A percentile compares a stretch with the other conserved stretches of the same genome.
Evolutionary conservation across 2,113 vertebrate genomes (phyloP).

Genomic region (Collichthys lucidus): DNA sequence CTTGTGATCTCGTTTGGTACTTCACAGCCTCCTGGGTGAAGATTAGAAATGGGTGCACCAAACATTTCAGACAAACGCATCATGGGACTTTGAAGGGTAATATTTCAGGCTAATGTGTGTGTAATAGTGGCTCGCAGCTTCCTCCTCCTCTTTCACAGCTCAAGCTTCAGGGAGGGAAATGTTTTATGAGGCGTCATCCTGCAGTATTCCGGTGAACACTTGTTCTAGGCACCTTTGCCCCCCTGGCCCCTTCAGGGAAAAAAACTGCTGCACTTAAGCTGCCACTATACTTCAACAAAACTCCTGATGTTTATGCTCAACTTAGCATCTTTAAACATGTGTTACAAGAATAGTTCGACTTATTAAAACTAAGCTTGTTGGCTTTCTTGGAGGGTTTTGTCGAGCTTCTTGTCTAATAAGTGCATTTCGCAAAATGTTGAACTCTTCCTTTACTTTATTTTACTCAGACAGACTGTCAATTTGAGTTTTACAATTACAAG

Average conservation of each 20-base stretch:
- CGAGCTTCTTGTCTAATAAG: neutral
- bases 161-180: neutral
- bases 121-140: neutral
- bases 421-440: too few species aligned
- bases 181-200: constrained; percentile 35
- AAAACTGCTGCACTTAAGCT: neutral
- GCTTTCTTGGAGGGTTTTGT: neutral
- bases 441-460: too few species aligned
- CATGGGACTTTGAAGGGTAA: neutral
- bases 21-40: neutral
- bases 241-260: neutral
- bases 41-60: constrained; percentile 1
- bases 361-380: too few species aligned
- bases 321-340: too few species aligned
- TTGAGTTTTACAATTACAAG: too few species aligned
- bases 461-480: too few species aligned
- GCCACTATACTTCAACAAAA: neutral
- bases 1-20: neutral
- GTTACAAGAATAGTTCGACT: neutral
- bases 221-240: neutral
- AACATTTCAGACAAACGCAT: constrained; percentile 16
- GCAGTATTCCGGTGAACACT: neutral
- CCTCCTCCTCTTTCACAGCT: constrained; percentile 19
- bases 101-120: constrained; percentile 17
- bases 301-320: neutral